Evolutionary conservation across 2,797 vertebrate species (phyloP).

Genomic region (Morelia viridis): DNA sequence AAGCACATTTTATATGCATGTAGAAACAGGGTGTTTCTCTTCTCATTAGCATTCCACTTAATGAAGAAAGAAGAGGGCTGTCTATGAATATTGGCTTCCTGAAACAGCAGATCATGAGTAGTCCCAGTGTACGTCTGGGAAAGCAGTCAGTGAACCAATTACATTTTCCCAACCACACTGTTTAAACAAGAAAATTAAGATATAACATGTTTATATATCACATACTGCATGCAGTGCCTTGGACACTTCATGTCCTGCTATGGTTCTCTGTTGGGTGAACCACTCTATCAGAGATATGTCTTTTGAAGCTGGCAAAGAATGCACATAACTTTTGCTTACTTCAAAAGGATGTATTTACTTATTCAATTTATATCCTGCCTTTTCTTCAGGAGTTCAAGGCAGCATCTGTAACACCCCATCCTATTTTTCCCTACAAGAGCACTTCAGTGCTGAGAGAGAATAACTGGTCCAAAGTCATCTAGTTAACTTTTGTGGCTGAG

Average conservation of each 20-base stretch:
- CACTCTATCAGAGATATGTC: neutral
- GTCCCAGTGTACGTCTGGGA: constrained; percentile 6
- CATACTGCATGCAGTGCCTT: neutral
- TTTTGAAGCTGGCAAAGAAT: neutral
- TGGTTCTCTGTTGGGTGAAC: neutral
- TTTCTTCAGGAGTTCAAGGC: neutral
- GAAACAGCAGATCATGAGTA: constrained; percentile 15
- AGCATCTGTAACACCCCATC: neutral
- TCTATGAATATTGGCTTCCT: constrained; percentile 20
- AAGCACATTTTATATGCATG: constrained; percentile 31
- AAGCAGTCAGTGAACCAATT: neutral
- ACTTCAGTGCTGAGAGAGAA: neutral
- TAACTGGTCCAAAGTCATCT: neutral
- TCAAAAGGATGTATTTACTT: neutral
- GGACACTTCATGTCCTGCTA: neutral
- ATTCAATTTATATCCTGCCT: neutral
- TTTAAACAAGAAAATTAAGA: neutral
- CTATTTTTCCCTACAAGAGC: neutral
- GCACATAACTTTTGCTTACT: neutral
- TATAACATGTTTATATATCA: neutral
- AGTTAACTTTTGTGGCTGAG: neutral
- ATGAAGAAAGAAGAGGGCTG: constrained; percentile 20
- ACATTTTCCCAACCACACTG: neutral
- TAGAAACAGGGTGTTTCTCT: constrained; percentile 2
- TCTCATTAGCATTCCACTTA: constrained; percentile 15